Conservation (phyloP, 1,140 invertebrate genomes). For the Drosophila sp. region DNA sequence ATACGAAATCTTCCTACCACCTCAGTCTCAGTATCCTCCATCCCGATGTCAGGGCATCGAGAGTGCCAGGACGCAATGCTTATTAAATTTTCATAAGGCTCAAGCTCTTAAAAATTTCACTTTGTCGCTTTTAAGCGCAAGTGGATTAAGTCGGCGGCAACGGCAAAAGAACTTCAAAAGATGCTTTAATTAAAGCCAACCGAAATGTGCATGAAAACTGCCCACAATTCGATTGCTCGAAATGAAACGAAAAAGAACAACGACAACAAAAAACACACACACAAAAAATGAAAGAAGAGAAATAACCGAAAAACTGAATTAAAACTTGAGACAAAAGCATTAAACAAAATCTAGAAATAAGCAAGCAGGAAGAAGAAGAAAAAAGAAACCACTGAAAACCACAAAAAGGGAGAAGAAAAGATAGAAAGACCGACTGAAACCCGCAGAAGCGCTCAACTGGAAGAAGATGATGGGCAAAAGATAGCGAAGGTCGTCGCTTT, state of each 20-base stretch:
- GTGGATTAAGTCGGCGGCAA: conserved; percentile 63
- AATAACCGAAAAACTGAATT: conserved; percentile 56
- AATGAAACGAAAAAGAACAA: not conserved
- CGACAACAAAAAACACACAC: not conserved
- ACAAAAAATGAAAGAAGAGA: not conserved
- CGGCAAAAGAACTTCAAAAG: conserved; percentile 55
- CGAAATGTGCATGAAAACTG: conserved; percentile 61
- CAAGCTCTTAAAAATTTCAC: conserved; percentile 60
- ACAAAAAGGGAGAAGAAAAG: conserved; percentile 24
- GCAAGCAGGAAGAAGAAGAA: conserved; percentile 17
- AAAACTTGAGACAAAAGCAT: conserved; percentile 46
- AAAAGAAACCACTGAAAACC: conserved; percentile 45
- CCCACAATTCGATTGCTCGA: conserved; percentile 67
- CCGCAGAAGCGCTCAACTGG: conserved; percentile 71
- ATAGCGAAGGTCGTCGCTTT: conserved; percentile 11
- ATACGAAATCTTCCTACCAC: conserved; percentile 12
- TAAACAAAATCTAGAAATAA: conserved; percentile 20
- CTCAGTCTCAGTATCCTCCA: not conserved
- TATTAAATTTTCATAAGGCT: conserved; percentile 76
- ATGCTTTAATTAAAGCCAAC: conserved; percentile 60
- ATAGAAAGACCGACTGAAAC: conserved; percentile 32
- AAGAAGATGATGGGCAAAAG: conserved; percentile 57
- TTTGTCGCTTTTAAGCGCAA: conserved; percentile 57
- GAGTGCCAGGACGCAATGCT: conserved; percentile 46
- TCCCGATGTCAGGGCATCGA: conserved; percentile 21